phyloP scores from a whole-genome alignment of 2,888 invertebrate genomes.

The Latheticus oryzae region DNA sequence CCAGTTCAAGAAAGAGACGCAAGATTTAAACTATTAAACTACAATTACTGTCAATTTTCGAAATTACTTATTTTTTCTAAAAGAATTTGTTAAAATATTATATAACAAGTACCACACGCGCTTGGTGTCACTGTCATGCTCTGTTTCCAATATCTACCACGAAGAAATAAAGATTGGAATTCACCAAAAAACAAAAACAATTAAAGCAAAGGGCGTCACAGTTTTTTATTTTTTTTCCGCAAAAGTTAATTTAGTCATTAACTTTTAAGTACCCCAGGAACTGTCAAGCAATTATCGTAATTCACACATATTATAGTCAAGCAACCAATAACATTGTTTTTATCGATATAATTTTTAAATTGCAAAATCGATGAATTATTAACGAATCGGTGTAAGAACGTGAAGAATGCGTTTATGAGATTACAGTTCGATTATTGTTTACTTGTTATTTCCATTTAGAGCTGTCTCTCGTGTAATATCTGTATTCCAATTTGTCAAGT shows the following conservation, averaged over 20 bases:
- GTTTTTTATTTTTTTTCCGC: too few relatives aligned
- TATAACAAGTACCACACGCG: slow-evolving; percentile 22
- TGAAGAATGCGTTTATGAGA: slow-evolving; percentile 17
- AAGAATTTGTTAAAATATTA: slow-evolving; percentile 8
- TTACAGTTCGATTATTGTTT: slow-evolving; percentile 15
- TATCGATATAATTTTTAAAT: slow-evolving; percentile 21
- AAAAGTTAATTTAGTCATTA: too few relatives aligned
- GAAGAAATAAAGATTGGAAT: too few relatives aligned
- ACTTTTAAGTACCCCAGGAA: background rate
- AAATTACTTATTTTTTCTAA: slow-evolving; percentile 15
- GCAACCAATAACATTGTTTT: too few relatives aligned
- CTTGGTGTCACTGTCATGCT: slow-evolving; percentile 3
- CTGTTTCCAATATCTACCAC: slow-evolving; percentile 2
- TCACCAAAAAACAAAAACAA: too few relatives aligned
- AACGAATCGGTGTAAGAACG: slow-evolving; percentile 13
- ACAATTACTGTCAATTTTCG: slow-evolving; percentile 12
- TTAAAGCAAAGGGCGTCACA: too few relatives aligned
- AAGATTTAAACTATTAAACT: background rate
- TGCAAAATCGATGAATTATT: slow-evolving; percentile 25
- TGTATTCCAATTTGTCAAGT: slow-evolving; percentile 17
- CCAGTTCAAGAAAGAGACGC: too few relatives aligned
- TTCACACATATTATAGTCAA: slow-evolving; percentile 7
- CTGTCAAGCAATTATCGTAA: background rate
- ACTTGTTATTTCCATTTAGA: slow-evolving; percentile 28
- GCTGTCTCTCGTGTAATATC: background rate